Conservation (phyloP, 2,888 invertebrate species). For the Nasonia oneida region DNA sequence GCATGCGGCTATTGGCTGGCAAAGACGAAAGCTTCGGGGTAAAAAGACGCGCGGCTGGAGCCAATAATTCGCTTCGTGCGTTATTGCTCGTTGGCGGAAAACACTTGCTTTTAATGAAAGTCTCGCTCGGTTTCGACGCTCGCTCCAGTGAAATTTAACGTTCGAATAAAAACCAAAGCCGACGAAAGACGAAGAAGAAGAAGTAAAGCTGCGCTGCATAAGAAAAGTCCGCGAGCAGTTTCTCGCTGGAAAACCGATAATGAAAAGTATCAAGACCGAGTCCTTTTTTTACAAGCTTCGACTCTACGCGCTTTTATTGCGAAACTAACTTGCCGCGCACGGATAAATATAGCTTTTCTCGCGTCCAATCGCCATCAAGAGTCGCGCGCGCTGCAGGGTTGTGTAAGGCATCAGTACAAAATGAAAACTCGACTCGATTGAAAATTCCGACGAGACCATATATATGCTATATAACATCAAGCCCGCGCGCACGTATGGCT, state of each 20-base stretch:
- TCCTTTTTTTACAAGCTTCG: slow-evolving; percentile 35
- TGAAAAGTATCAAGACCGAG: slow-evolving; percentile 38
- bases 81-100: slow-evolving; percentile 33
- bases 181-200: background rate
- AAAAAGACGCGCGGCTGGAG: background rate
- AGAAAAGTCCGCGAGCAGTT: slow-evolving; percentile 20
- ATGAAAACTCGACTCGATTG: too few species aligned
- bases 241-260: slow-evolving; percentile 37
- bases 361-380: background rate
- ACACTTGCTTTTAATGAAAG: slow-evolving; percentile 49
- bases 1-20: background rate
- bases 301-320: background rate
- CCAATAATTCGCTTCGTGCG: slow-evolving; percentile 29
- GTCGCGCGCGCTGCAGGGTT: background rate
- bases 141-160: slow-evolving; percentile 41
- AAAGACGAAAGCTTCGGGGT: background rate
- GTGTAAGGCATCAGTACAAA: too few species aligned
- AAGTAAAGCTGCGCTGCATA: slow-evolving; percentile 10
- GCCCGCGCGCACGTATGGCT: background rate
- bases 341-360: background rate
- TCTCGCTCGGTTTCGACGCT: slow-evolving; percentile 19
- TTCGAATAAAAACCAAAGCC: slow-evolving; percentile 33
- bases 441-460: too few species aligned
- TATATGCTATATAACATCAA: background rate
- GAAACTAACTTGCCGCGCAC: background rate